Evolutionary conservation across 1,140 invertebrate genomes (phyloP), one percentile per base, ranked within the genome.

Genomic region (Drosophila prosaltans): DNA sequence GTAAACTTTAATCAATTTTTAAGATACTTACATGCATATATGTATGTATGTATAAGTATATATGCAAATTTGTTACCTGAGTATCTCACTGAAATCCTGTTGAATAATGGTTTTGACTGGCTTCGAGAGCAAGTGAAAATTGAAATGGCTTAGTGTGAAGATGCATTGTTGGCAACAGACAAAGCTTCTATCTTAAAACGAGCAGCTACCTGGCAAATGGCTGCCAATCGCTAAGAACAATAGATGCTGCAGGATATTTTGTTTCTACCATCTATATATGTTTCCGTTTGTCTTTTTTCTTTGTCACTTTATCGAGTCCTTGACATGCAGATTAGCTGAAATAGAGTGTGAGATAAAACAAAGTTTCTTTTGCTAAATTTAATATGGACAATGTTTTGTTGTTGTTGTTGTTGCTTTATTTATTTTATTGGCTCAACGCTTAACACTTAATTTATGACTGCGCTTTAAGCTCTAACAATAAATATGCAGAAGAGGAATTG

Each of bases 381-480:
- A 80, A 76, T 64, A 63, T 63, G 61, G 58, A 30, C 66, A 83
- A 80, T 73, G 78, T 36, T 78, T 71, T 69, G 63, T 69, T 64
- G 6, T 36, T 36, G 32, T 69, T 68, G 85, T 81, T 73, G 16
- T 16, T 0, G 16, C 16, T 84, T 78, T 69, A 76, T 76, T 60
- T 54, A 65, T 61, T 72, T 78, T 81, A 78, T 78, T 48, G 58
- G 80, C 43, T 64, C 59, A 75, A 76, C 71, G 41, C 71, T 78
- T 75, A 81, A 81, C 82, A 81, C 59, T 70, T 85, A 86, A 86
- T 85, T 84, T 86, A 86, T 75, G 71, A 61, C 43, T 43, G 54
- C 55, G 39, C 67, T 67, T 62, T 51, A 32, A 51, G 57, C 40
- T 62, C 41, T 64, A 48, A 48, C 45, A 48, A 48, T 48, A 48